Percentiles rank a stretch among this genome's conserved stretches.
phyloP scores from a whole-genome alignment of 2,888 invertebrate species.

The Metacarcinus magister region DNA sequence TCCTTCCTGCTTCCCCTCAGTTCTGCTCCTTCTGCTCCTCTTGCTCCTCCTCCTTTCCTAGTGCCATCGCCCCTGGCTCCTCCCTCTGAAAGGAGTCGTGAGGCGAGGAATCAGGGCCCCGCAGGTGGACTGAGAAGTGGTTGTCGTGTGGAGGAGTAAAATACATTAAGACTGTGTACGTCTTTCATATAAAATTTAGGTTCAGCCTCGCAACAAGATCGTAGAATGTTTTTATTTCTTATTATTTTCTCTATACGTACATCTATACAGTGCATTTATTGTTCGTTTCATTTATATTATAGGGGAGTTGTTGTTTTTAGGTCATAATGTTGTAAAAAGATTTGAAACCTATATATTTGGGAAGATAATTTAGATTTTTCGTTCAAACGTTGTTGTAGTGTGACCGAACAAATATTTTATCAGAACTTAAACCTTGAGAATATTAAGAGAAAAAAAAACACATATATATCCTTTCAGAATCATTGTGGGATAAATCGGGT shows the following conservation, averaged over 20 bases:
- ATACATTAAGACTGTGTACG: not conserved
- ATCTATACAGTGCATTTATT: no score
- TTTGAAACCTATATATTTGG: no score
- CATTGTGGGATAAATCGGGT: no score
- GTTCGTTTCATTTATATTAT: no score
- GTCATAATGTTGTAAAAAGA: no score
- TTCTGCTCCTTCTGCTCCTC: not conserved
- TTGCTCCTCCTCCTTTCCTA: not conserved
- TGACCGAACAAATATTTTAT: no score
- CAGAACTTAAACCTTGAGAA: not conserved
- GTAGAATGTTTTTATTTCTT: not conserved
- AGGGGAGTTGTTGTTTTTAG: no score
- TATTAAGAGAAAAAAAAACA: not conserved
- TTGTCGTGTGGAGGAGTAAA: not conserved
- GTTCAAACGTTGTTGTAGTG: no score
- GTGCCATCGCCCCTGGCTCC: not conserved
- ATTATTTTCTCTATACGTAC: no score
- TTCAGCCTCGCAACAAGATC: conserved; percentile 5
- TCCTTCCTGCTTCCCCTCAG: not conserved
- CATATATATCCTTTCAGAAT: not conserved
- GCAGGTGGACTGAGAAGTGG: not conserved
- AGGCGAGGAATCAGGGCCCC: not conserved
- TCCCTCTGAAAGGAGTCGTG: not conserved
- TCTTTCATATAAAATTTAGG: not conserved
- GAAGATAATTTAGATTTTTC: no score